Evolutionary conservation across 2,888 invertebrate genomes (phyloP).

Genomic region (Erebia ligea): DNA sequence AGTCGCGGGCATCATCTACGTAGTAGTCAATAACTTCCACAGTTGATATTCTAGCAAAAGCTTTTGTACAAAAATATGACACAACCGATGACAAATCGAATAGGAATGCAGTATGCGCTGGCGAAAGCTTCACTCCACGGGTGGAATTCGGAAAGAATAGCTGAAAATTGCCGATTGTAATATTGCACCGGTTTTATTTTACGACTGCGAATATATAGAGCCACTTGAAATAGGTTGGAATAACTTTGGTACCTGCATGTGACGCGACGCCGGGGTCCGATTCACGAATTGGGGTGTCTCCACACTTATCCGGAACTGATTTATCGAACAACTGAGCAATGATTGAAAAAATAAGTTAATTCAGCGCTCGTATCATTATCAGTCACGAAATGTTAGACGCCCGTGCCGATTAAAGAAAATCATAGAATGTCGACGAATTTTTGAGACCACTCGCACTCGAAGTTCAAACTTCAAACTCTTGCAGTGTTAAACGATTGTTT

Average conservation of each 20-base stretch:
- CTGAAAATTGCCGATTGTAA: constrained; percentile 32
- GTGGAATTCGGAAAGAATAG: constrained; percentile 13
- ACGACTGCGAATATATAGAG: constrained; percentile 33
- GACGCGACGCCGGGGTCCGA: constrained; percentile 34
- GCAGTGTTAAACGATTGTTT: background rate
- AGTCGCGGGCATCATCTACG: no score
- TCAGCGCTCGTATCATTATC: no score
- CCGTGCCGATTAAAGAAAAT: no score
- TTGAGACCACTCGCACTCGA: background rate
- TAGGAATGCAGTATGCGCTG: constrained; percentile 2
- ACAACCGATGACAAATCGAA: constrained; percentile 12
- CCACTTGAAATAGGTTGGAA: constrained; percentile 35
- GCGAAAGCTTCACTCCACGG: background rate
- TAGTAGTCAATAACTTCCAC: background rate
- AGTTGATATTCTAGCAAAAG: background rate
- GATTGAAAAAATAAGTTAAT: no score
- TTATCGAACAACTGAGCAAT: background rate
- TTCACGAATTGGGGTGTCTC: constrained; percentile 30
- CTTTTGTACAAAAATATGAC: constrained; percentile 6
- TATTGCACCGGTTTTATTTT: constrained; percentile 39
- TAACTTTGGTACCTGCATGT: constrained; percentile 33
- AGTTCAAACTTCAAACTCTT: background rate
- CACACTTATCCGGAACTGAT: background rate
- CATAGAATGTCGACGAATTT: no score
- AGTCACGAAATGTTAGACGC: no score